Base-by-base conservation (phyloP, 2,888 invertebrate genomes). In the Drosophila planitibia region DNA sequence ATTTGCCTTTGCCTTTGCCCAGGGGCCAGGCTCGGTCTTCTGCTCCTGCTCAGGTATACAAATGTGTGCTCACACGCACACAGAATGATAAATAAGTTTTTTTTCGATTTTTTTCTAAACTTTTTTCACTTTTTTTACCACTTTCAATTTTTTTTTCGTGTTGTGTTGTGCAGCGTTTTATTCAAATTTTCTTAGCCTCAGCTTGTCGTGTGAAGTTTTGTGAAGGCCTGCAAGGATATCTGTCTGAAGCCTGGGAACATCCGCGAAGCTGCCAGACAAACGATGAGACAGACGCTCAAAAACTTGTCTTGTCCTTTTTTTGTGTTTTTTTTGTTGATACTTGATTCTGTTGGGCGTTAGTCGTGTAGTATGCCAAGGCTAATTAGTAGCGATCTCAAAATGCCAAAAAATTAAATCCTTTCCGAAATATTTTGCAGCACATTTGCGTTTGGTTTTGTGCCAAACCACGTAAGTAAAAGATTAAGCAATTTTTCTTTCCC, bases 61-160 rank as follows among this genome's bases (percentile, higher is more conserved):
- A 77, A 57, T 57, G 9, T 57, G 55, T 65, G 52, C 74, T 78
- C 74, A 71, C 68, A 74, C 79, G 68, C 79, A 79, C 76, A 70
- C 59, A 55, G 80, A 79, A 90, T 85, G 85, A 91, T 87, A 91
- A 89, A 86, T 86, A 85, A 62, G 71, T 75, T 82, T 88, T 88
- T 85, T 78, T 58, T 64, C 16, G 47, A 61, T 84, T 90, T 87
- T 90, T 91, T 82, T 82, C 64, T 68, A 70, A 80, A 66, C 51
- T 80, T 89, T 91, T 91, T 89, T 91, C 85, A 82, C 82, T 88
- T 90, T 81, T 90, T 89, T 85, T 89, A 91, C 81, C 86, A 89
- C 89, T 91, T 90, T 85, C 83, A 82, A 69, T 91, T 91, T 89
- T 85, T 81, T 90, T 91, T 89, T 84, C 16, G 47, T 25, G 16